phyloP scores from a whole-genome alignment of 2,797 vertebrate species.

The Cynopterus sphinx region DNA sequence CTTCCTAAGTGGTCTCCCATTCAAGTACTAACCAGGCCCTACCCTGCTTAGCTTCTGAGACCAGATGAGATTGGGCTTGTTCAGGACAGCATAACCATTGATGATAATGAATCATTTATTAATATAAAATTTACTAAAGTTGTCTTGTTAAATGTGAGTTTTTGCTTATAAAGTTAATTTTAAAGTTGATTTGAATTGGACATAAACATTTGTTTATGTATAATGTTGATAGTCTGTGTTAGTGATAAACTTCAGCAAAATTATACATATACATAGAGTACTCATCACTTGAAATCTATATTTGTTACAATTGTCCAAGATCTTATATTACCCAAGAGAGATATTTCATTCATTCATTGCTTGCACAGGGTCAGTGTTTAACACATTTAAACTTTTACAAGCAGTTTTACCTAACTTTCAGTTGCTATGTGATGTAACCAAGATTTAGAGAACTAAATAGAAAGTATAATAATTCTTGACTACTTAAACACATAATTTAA shows the following conservation, averaged over 20 bases:
- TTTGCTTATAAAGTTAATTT: conserved; percentile 31
- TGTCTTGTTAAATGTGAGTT: neutral
- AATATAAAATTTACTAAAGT: conserved; percentile 15
- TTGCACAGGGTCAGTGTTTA: neutral
- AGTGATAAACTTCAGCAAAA: neutral
- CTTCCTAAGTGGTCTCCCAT: too few relatives aligned
- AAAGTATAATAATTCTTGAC: neutral
- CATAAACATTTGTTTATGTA: neutral
- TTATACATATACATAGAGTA: neutral
- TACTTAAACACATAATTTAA: neutral
- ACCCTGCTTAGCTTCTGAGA: too few relatives aligned
- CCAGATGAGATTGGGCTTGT: too few relatives aligned
- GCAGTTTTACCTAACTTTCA: neutral
- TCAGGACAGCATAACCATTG: too few relatives aligned
- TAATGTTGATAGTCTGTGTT: neutral
- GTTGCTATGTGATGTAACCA: neutral
- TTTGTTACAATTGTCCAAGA: neutral
- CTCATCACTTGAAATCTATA: neutral
- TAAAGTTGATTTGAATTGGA: neutral
- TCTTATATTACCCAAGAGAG: neutral
- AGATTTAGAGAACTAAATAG: conserved; percentile 17
- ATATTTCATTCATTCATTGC: neutral
- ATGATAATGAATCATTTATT: neutral
- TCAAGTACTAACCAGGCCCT: too few relatives aligned
- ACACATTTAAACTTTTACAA: neutral